A percentile compares a stretch with the other conserved stretches of the same genome.
These are phyloP conservation scores for Diogma glabrata DNA, from an alignment of 2,888 invertebrate genomes.

Conservation along the genomic window DNA sequence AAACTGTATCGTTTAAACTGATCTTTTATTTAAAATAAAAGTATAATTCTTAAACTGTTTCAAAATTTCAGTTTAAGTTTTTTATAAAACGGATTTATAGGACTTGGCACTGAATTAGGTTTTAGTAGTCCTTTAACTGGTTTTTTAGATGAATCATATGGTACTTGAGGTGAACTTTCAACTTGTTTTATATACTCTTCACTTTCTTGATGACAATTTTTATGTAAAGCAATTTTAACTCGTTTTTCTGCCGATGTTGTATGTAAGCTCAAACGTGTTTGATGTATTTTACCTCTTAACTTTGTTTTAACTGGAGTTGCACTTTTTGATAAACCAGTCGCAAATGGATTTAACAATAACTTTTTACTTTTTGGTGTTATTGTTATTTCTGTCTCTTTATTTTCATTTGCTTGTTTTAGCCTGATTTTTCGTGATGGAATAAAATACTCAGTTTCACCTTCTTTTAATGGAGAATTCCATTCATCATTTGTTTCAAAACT, in stretches of 20 bases:
- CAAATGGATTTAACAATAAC: constrained; percentile 23
- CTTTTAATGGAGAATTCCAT: constrained; percentile 35
- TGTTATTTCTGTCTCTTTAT: constrained; percentile 11
- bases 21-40: too few species aligned
- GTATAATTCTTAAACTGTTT: constrained; percentile 22
- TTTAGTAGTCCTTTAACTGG: constrained; percentile 66
- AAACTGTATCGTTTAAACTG: too few species aligned
- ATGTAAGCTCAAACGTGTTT: constrained; percentile 18
- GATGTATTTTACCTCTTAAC: constrained; percentile 10
- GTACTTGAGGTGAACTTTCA: constrained; percentile 57
- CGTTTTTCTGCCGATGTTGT: constrained; percentile 38
- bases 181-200: constrained; percentile 62
- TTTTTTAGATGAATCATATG: constrained; percentile 56
- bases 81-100: constrained; percentile 67
- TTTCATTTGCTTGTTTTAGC: constrained; percentile 18
- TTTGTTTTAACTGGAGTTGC: constrained; percentile 12
- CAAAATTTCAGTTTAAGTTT: constrained; percentile 40
- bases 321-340: constrained; percentile 18
- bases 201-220: constrained; percentile 59
- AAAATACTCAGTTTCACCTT: constrained; percentile 36
- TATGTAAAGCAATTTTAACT: constrained; percentile 60
- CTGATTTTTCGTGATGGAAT: constrained; percentile 29
- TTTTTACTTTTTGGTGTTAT: constrained; percentile 14
- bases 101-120: constrained; percentile 50
- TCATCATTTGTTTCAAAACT: constrained; percentile 22